phyloP scores from a whole-genome alignment of 2,797 vertebrate species.

The Numenius phaeopus region DNA sequence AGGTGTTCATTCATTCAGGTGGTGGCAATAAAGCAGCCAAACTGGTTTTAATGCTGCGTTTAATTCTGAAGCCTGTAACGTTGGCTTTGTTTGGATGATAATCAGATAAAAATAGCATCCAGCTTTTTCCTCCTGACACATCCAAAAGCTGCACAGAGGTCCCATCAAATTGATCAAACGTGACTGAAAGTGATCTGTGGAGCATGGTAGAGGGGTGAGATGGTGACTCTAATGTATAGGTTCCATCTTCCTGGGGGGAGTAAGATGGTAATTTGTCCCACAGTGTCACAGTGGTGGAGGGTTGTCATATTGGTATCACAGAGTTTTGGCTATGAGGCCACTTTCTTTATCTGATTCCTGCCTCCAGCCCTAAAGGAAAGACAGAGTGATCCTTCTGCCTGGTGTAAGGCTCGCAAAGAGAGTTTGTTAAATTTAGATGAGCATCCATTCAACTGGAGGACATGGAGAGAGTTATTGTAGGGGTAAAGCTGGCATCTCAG shows the following conservation, averaged over 20 bases:
- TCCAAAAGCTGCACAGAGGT: not conserved
- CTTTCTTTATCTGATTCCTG: not conserved
- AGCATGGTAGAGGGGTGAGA: not conserved
- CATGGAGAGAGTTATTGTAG: not conserved
- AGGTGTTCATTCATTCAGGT: conserved; percentile 43
- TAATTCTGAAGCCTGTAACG: not conserved
- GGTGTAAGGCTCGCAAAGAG: not conserved
- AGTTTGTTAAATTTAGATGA: not conserved
- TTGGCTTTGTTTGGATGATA: not conserved
- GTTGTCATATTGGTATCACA: not conserved
- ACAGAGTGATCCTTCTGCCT: not conserved
- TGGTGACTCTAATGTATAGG: not conserved
- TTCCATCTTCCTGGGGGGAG: not conserved
- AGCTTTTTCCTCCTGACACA: not conserved
- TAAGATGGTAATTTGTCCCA: not conserved
- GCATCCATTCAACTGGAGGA: not conserved
- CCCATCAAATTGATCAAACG: not conserved
- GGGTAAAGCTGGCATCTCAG: not conserved
- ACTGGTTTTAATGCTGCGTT: conserved; percentile 38
- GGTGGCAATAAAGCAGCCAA: conserved; percentile 57
- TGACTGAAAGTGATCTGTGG: not conserved
- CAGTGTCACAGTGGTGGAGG: not conserved
- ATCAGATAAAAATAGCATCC: not conserved
- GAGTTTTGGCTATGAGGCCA: not conserved
- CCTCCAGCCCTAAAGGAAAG: not conserved